Conservation (phyloP, 2,113 vertebrate species). For the Romanogobio albipinnatus region DNA sequence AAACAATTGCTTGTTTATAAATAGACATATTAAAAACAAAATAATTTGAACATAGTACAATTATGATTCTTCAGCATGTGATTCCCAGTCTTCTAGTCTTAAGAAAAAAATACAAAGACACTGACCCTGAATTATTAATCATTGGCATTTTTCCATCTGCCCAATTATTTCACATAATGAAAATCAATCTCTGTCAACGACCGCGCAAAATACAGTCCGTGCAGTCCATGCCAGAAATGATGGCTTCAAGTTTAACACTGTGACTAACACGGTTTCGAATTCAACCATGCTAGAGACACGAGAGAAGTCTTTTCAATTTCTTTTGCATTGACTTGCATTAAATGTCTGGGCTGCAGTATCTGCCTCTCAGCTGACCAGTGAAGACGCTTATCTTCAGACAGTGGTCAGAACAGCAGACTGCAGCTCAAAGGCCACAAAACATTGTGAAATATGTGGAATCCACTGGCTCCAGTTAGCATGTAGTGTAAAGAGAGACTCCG, state of each 20-base stretch:
- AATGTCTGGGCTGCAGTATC: conserved; percentile 78
- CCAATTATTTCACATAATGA: neutral
- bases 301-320: conserved; percentile 72
- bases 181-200: conserved; percentile 9
- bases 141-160: conserved; percentile 43
- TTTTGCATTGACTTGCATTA: conserved; percentile 95
- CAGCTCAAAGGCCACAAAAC: conserved; percentile 38
- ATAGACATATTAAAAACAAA: conserved; percentile 67
- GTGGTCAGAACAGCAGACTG: conserved; percentile 12
- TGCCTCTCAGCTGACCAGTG: conserved; percentile 63
- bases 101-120: conserved; percentile 40
- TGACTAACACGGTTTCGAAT: conserved; percentile 72
- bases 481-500: conserved; percentile 34
- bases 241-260: conserved; percentile 82
- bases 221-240: conserved; percentile 69
- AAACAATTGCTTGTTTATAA: conserved; percentile 65
- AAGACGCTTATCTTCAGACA: neutral
- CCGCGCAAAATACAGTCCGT: conserved; percentile 35
- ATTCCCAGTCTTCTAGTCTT: conserved; percentile 51
- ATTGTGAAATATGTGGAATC: conserved; percentile 50
- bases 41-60: conserved; percentile 64
- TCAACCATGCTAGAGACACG: conserved; percentile 69
- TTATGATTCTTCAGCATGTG: conserved; percentile 71
- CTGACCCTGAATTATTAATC: conserved; percentile 57
- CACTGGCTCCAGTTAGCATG: conserved; percentile 51